Evolutionary conservation across 92 coral and sea anemone species (phyloP), one percentile per base, ranked within the genome.

Genomic region (Muricea muricata): DNA sequence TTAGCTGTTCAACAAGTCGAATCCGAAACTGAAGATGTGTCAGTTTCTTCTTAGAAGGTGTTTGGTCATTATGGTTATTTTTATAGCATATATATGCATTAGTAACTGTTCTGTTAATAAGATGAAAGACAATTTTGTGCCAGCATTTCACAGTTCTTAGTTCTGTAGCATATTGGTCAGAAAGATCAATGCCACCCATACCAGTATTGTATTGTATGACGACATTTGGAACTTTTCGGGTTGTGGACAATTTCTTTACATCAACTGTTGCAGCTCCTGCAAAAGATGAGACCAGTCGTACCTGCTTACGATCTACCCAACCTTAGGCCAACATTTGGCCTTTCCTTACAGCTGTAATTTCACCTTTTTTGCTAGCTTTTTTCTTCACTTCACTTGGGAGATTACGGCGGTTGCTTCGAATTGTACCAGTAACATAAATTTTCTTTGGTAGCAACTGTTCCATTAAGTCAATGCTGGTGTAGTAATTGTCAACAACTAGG

Each of bases 181-280:
- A 63, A 31, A 63, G 10, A 63, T 63, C 71, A 6, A 63, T 31
- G 39, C 71, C 71, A 26, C 71, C 71, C 71, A 63, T 63, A 31
- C 34, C 32, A 0, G 71, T 33, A 63, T 63, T 25, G 25, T 63
- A 63, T 15, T 10, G 10, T 3, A 14, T 12, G 39, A 63, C 25
- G 8, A 63, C 71, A 63, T 63, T 63, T 9, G 71, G 71, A 7
- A 63, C 71, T 63, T 6, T 18, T 33, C 25, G 20, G 32, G 15
- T 63, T 63, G 14, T 25, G 9, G 12, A n/a, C 17, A 30, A 6
- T 31, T 31, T 63, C 6, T 30, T 63, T 20, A 63, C 25, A 8
- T 63, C 71, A n/a, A 26, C 71, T 6, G 71, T 63, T 30, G 34
- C 39, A 31, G 32, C 25, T 25, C 32, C 3, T 9, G 32, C 71